phyloP scores from a whole-genome alignment of 1,140 invertebrate species.

The Drosophila kohkoa region DNA sequence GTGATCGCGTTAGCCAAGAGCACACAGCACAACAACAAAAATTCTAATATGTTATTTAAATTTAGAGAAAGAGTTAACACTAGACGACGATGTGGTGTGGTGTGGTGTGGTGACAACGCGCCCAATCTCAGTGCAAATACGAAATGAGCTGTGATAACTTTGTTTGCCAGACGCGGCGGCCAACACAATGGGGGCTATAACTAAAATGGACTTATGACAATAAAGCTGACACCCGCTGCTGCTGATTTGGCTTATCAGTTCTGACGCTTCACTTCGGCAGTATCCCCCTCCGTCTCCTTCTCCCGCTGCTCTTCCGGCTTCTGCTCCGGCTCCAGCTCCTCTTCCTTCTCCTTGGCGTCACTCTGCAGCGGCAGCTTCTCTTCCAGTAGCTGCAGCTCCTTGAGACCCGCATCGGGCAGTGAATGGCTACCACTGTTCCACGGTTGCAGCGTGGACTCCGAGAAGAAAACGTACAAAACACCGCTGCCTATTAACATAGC shows the following conservation, averaged over 20 bases:
- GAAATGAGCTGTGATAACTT: constrained; percentile 31
- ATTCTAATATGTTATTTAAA: constrained; percentile 34
- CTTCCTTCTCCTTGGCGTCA: constrained; percentile 11
- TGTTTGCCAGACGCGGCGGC: constrained; percentile 45
- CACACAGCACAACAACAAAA: background rate
- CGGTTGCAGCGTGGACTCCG: constrained; percentile 87
- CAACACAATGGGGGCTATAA: constrained; percentile 50
- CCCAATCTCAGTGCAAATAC: constrained; percentile 48
- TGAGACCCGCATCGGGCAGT: constrained; percentile 49
- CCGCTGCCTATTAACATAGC: constrained; percentile 86
- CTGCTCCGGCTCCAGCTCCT: background rate
- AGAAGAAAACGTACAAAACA: constrained; percentile 86
- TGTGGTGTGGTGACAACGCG: background rate
- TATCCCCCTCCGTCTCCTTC: background rate
- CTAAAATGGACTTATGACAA: constrained; percentile 62
- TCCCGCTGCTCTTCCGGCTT: background rate
- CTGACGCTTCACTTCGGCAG: constrained; percentile 37
- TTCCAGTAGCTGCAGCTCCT: constrained; percentile 65
- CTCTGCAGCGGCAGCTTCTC: constrained; percentile 58
- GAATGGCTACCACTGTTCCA: constrained; percentile 86
- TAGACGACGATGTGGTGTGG: background rate
- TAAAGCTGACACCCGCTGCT: constrained; percentile 57
- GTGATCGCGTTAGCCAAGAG: constrained; percentile 12
- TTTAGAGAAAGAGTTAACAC: constrained; percentile 47
- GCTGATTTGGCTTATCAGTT: constrained; percentile 37